A percentile compares a stretch with the other conserved stretches of the same genome.
Evolutionary conservation across 2,888 invertebrate genomes (phyloP).

Genomic region (Lycophotia porphyrea): DNA sequence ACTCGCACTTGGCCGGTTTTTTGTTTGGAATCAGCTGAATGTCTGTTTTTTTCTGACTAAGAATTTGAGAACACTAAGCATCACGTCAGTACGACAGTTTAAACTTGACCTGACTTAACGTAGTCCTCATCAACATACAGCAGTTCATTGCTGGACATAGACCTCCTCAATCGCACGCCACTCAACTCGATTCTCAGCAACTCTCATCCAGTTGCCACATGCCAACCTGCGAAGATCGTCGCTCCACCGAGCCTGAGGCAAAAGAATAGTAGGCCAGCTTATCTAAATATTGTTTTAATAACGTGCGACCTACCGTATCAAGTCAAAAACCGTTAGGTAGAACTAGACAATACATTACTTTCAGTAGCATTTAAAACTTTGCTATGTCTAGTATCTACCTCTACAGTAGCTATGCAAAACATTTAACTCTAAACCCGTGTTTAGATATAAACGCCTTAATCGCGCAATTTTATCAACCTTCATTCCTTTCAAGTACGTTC

Average conservation of each 20-base stretch:
- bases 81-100: not conserved
- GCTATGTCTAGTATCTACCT: not conserved
- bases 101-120: not conserved
- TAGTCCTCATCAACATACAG: no score
- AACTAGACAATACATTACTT: not conserved
- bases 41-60: not conserved
- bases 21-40: not conserved
- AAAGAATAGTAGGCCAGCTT: not conserved
- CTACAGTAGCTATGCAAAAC: not conserved
- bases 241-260: no score
- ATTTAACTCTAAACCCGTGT: not conserved
- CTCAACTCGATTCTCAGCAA: no score
- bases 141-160: no score
- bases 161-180: no score
- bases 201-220: no score
- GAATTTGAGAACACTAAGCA: not conserved
- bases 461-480: conserved; percentile 54
- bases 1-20: no score
- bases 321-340: not conserved
- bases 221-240: no score
- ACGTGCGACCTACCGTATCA: not conserved
- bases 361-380: not conserved
- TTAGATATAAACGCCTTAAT: conserved; percentile 24
- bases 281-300: not conserved
- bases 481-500: conserved; percentile 47